These are phyloP conservation scores for Agriotes lineatus DNA, from an alignment of 2,888 invertebrate species.

Conservation along the genomic window DNA sequence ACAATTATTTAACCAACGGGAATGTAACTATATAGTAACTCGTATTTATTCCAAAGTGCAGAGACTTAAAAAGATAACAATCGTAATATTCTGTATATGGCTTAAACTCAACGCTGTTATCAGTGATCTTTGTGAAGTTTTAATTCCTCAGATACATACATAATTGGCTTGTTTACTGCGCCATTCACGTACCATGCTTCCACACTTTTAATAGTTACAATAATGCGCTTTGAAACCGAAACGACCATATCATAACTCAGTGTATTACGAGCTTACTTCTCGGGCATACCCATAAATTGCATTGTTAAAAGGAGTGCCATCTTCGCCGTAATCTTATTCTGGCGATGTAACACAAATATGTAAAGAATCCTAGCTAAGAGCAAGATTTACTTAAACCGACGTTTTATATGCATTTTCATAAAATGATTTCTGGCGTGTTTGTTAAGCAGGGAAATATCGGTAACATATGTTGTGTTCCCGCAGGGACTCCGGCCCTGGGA, in stretches of 20 bases:
- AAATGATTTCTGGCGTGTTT: slow-evolving; percentile 10
- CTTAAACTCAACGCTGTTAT: not conserved
- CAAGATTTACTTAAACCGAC: not conserved
- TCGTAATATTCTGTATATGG: too few species aligned
- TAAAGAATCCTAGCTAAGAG: not conserved
- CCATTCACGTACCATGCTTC: not conserved
- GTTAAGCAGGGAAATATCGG: slow-evolving; percentile 47
- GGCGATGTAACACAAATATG: not conserved
- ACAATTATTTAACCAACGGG: too few species aligned
- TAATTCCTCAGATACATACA: not conserved
- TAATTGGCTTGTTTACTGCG: not conserved
- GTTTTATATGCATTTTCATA: slow-evolving; percentile 2
- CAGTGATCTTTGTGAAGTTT: not conserved
- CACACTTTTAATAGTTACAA: slow-evolving; percentile 19
- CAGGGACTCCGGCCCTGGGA: slow-evolving; percentile 29
- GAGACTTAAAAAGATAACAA: too few species aligned
- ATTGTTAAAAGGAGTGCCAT: slow-evolving; percentile 5
- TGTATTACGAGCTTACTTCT: slow-evolving; percentile 12
- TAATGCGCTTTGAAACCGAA: slow-evolving; percentile 20
- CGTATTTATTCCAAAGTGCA: too few species aligned
- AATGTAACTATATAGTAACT: too few species aligned
- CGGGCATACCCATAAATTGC: slow-evolving; percentile 16
- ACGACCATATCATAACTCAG: slow-evolving; percentile 22
- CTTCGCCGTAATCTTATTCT: not conserved
- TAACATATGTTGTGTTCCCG: slow-evolving; percentile 47